phyloP scores from a whole-genome alignment of 2,888 invertebrate species.

The Crioceris asparagi region DNA sequence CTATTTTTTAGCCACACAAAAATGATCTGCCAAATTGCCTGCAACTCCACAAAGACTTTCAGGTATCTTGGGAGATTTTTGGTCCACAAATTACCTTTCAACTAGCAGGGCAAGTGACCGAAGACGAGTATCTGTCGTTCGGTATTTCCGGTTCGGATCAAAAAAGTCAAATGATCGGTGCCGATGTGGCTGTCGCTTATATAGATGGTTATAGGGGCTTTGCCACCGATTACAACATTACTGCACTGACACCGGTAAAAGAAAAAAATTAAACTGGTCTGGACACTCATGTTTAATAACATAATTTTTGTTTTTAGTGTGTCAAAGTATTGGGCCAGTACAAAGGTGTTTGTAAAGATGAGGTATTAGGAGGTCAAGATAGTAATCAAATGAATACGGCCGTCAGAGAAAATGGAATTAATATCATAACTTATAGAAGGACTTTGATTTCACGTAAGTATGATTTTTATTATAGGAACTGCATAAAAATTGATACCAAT shows the following conservation, averaged over 20 bases:
- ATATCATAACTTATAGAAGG: constrained; percentile 67
- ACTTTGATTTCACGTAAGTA: constrained; percentile 60
- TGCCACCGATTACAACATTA: constrained; percentile 76
- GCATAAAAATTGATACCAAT: no score
- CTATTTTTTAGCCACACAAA: constrained; percentile 41
- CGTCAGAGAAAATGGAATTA: constrained; percentile 62
- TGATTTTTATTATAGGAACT: no score
- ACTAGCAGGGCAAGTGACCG: constrained; percentile 63
- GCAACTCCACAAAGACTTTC: constrained; percentile 73
- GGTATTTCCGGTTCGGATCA: constrained; percentile 69
- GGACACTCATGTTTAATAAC: not conserved
- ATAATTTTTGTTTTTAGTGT: constrained; percentile 44
- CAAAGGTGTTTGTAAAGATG: constrained; percentile 79
- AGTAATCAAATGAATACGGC: constrained; percentile 72
- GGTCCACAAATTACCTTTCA: constrained; percentile 80
- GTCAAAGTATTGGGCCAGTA: constrained; percentile 77
- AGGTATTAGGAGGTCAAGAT: constrained; percentile 68
- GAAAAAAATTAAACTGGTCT: not conserved
- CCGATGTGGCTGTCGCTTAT: constrained; percentile 72
- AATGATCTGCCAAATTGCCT: constrained; percentile 69
- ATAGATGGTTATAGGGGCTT: constrained; percentile 62
- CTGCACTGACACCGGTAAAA: constrained; percentile 65
- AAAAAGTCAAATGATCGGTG: constrained; percentile 69
- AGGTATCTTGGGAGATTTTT: constrained; percentile 84
- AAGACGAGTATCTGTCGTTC: constrained; percentile 79